Conservation (phyloP, 2,888 invertebrate species). For the Agrotis segetum region DNA sequence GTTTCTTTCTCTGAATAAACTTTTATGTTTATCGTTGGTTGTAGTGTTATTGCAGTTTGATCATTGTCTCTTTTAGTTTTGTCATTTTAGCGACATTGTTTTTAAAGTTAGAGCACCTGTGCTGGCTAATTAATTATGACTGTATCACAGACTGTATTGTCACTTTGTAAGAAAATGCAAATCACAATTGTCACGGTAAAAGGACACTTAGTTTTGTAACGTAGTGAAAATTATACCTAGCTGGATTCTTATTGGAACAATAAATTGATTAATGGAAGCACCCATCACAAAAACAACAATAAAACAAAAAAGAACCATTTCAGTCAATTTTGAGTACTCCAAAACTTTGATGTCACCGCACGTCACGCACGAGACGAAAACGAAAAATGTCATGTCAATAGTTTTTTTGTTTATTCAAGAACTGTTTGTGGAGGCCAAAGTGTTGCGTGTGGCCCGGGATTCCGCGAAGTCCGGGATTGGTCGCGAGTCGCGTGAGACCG, state of each 20-base stretch:
- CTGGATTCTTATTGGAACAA: background rate
- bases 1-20: constrained; percentile 15
- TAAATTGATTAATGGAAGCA: background rate
- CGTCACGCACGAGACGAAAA: constrained; percentile 47
- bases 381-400: constrained; percentile 60
- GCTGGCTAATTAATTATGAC: background rate
- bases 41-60: background rate
- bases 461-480: constrained; percentile 68
- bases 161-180: background rate
- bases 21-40: background rate
- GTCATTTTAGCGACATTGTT: background rate
- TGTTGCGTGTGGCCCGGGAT: constrained; percentile 70
- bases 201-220: too few relatives aligned
- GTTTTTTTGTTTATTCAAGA: constrained; percentile 62
- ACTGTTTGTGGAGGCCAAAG: constrained; percentile 62
- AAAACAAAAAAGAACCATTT: constrained; percentile 17
- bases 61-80: constrained; percentile 3
- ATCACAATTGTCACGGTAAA: too few relatives aligned
- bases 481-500: constrained; percentile 63
- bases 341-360: constrained; percentile 60
- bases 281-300: background rate
- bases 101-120: background rate
- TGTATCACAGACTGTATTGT: too few relatives aligned
- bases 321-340: constrained; percentile 26
- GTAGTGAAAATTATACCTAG: too few relatives aligned